Base-by-base conservation (phyloP, 2,888 invertebrate genomes). In the Heliconius hortense region DNA sequence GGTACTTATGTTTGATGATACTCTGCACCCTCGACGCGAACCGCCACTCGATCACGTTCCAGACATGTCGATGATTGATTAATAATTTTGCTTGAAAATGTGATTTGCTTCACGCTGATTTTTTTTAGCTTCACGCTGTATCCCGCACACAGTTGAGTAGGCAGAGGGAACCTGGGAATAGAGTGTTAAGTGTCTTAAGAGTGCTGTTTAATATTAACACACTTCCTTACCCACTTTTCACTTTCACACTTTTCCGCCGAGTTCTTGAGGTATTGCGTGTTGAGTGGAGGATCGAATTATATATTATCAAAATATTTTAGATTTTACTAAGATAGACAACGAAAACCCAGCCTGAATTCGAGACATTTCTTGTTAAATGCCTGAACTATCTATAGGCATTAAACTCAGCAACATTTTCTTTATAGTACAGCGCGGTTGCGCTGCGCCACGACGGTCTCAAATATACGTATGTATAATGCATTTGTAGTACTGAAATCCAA, bases 1-100 rank as follows among this genome's bases (percentile, higher is more conserved):
- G 21, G 21, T 48, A 21, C 48, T 18, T 48, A 48, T 21, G 21
- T 62, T 21, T 15, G 39, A 71, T 62, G 62, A 11, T 15, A 43
- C 71, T 71, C 62, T 3, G 21, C 28, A 21, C 72, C 75, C 75
- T 72, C 75, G 72, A 64, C 72, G 69, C 69, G 28, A 53, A 69
- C 59, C 48, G 66, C 72, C 79, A 73, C 79, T 79, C 76, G 73
- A 75, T 75, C 79, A 79, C 79, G 79, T 79, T 39, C 68, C 53
- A 68, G 77, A 72, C 78, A 66, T 62, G 31, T 76, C 70, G 76
- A 59, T 72, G 68, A 75, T 73, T 53, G 73, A 68, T 59, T 69
- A 62, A 72, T 78, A 66, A 73, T 70, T 24, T 56, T 31, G 56
- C 8, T 24, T 13, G n/a, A 53, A n/a, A 4, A n/a, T 69, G n/a